A percentile compares a stretch with the other conserved stretches of the same genome.
These are phyloP conservation scores for Datnioides undecimradiatus DNA, from an alignment of 2,113 vertebrate species.

Conservation along the genomic window DNA sequence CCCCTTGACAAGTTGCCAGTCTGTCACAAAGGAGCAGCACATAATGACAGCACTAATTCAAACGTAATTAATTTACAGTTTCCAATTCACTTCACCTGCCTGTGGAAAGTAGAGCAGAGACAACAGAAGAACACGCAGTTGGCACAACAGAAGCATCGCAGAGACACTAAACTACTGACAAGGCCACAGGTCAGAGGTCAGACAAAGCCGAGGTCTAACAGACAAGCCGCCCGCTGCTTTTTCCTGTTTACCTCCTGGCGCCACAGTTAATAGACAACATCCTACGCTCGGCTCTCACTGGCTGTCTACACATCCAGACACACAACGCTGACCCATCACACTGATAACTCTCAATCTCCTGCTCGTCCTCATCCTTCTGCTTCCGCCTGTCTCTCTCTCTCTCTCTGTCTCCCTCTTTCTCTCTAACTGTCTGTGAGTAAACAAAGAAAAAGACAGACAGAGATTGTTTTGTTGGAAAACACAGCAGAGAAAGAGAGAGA, in stretches of 20 bases:
- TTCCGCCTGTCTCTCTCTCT: background rate
- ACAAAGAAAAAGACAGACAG: slow-evolving; percentile 15
- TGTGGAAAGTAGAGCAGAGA: background rate
- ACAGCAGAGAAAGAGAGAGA: slow-evolving; percentile 2
- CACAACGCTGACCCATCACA: slow-evolving; percentile 19
- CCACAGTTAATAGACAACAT: slow-evolving; percentile 24
- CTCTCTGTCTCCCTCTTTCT: too few relatives aligned
- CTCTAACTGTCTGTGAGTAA: background rate
- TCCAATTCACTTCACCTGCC: background rate
- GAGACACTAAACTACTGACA: background rate
- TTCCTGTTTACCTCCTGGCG: slow-evolving; percentile 35
- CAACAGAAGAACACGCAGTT: background rate
- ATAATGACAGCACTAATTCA: too few relatives aligned
- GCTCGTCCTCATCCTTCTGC: background rate
- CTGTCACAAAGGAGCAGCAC: too few relatives aligned
- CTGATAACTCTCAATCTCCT: slow-evolving; percentile 26
- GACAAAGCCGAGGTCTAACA: background rate
- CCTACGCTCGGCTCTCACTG: slow-evolving; percentile 20
- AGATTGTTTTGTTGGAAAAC: background rate
- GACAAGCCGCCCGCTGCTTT: slow-evolving; percentile 33
- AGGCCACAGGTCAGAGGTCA: slow-evolving; percentile 39
- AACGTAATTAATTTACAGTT: background rate
- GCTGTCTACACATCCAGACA: slow-evolving; percentile 6
- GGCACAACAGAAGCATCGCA: background rate
- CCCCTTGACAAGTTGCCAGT: too few relatives aligned